Conservation (phyloP, 2,797 vertebrate genomes). For the Todus mexicanus region DNA sequence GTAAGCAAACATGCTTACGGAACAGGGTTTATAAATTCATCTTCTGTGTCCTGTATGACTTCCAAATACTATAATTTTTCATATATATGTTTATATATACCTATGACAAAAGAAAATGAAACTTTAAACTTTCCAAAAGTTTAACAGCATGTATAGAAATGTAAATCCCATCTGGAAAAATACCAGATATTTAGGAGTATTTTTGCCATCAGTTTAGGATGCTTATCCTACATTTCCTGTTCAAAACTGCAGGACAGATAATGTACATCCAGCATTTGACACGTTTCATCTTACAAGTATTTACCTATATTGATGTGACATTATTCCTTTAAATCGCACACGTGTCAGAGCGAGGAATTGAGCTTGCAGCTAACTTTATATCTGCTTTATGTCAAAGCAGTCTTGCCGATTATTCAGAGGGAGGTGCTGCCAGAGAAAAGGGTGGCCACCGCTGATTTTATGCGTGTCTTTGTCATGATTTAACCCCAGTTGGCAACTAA, state of each 20-base stretch:
- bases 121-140: background rate
- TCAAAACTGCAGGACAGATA: background rate
- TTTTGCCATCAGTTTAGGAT: background rate
- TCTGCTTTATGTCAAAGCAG: background rate
- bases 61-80: background rate
- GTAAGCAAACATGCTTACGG: background rate
- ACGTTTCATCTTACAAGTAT: background rate
- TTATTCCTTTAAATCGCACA: background rate
- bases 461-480: background rate
- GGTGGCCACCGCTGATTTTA: background rate
- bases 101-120: background rate
- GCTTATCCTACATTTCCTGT: background rate
- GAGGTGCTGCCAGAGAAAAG: background rate
- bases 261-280: background rate
- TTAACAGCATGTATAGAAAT: background rate
- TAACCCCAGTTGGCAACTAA: background rate
- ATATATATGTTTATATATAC: background rate
- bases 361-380: background rate
- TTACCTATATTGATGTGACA: background rate
- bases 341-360: background rate
- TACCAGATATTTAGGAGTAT: background rate
- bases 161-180: background rate
- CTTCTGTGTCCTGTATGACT: background rate
- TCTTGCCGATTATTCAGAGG: background rate
- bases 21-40: background rate